Conservation (phyloP, 2,888 invertebrate genomes). For the Bibio marci region DNA sequence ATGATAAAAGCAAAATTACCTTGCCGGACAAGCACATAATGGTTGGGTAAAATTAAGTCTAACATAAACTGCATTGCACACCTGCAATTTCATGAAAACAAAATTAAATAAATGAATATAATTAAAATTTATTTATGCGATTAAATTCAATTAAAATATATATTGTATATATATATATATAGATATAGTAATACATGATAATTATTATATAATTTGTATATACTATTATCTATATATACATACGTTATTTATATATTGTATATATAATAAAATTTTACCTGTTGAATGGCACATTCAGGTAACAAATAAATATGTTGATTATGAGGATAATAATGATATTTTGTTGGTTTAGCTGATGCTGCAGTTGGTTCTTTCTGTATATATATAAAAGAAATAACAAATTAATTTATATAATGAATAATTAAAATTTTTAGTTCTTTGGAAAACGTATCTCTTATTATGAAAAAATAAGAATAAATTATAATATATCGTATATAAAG, state of each 20-base stretch:
- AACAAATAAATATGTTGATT: constrained; percentile 83
- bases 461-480: too few species aligned
- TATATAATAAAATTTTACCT: too few species aligned
- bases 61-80: constrained; percentile 86
- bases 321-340: constrained; percentile 87
- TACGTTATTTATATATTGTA: too few species aligned
- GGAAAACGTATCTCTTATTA: too few species aligned
- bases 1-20: too few species aligned
- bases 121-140: background rate
- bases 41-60: constrained; percentile 85
- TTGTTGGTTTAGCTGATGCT: constrained; percentile 65
- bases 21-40: constrained; percentile 75
- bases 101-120: background rate
- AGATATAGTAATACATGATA: too few species aligned
- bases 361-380: constrained; percentile 4
- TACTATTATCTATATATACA: too few species aligned
- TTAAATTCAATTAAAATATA: too few species aligned
- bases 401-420: constrained; percentile 1
- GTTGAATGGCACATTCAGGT: constrained; percentile 88
- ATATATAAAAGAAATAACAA: constrained; percentile 4
- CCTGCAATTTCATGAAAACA: constrained; percentile 29
- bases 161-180: too few species aligned
- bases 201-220: too few species aligned
- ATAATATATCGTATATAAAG: too few species aligned
- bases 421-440: too few species aligned